A percentile compares a stretch with the other conserved stretches of the same genome.
phyloP scores from a whole-genome alignment of 2,888 invertebrate genomes.

The Plebejus melissa region DNA sequence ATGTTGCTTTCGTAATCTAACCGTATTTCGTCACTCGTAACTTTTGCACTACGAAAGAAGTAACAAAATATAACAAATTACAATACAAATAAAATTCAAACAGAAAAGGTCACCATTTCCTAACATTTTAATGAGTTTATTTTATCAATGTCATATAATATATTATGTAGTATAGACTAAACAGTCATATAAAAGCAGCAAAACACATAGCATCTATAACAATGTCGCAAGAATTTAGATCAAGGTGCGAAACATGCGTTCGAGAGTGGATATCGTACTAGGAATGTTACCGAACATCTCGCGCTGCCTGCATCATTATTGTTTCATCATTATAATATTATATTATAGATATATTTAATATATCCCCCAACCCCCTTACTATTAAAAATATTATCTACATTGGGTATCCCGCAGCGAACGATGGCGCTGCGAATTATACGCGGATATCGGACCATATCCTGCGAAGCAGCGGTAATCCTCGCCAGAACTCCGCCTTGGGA shows the following conservation, averaged over 20 bases:
- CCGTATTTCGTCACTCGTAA: not conserved
- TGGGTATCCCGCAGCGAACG: too few species aligned
- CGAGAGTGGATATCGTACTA: slow-evolving; percentile 70
- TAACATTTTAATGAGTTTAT: slow-evolving; percentile 20
- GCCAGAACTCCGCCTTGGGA: too few species aligned
- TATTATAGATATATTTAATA: not conserved
- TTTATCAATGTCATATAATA: slow-evolving; percentile 16
- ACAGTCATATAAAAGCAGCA: slow-evolving; percentile 48
- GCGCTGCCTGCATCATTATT: slow-evolving; percentile 39
- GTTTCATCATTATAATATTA: not conserved
- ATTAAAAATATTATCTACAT: too few species aligned
- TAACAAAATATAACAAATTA: not conserved
- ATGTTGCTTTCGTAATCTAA: slow-evolving; percentile 33
- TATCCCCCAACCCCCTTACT: too few species aligned
- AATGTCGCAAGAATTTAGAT: slow-evolving; percentile 78
- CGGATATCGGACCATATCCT: too few species aligned
- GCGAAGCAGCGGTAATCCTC: too few species aligned
- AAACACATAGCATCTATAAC: slow-evolving; percentile 62
- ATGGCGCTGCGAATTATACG: too few species aligned
- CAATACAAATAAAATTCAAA: slow-evolving; percentile 2
- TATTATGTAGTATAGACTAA: not conserved
- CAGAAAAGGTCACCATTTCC: slow-evolving; percentile 16
- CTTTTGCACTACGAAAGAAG: not conserved
- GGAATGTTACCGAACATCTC: slow-evolving; percentile 72
- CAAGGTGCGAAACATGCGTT: slow-evolving; percentile 76